Evolutionary conservation across 2,888 invertebrate species (phyloP), one percentile per base, ranked within the genome.

Genomic region (Odontocolon sp.): DNA sequence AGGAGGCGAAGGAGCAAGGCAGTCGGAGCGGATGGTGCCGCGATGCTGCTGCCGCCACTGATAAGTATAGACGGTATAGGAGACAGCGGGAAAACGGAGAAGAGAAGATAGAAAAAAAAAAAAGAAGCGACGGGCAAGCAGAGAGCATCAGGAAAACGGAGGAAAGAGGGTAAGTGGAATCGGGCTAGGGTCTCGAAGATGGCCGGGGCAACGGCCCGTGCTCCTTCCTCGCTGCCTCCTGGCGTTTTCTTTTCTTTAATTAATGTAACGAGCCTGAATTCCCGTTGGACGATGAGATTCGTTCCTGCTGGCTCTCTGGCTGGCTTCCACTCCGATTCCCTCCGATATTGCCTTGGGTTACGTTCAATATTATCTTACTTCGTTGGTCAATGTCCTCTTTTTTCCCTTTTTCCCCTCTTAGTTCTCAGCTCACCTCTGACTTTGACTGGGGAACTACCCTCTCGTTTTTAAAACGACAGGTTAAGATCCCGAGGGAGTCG

Each of bases 251-350:
- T 70, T 71, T 78, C 75, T 78, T 76, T 76, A 78, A 78, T 78
- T 76, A 78, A 78, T 78, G 70, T 71, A 78, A 78, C 75, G 78
- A 78, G 67, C 70, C 71, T 42, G 67, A 76, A 71, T 76, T 78
- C 71, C 67, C 71, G 40, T 40, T 5, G 69, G 63, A 71, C 78
- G 70, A 71, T 71, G 78, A 64, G 66, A 71, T 76, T 76, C 67
- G 21, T 38, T 11, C 11, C 26, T 54, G 14, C 23, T 40, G 16
- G 8, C 23, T 28, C 31, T 50, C 42, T 42, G 50, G 33, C 42
- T 28, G 63, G 72, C 63, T 72, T 77, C 68, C 63, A 57, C 72
- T 42, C 23, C 72, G 63, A 50, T 71, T 76, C 61, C 9, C 31
- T 23, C 38, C 50, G 26, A 63, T 72, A 72, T 77, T 68, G 68